Conservation (phyloP, 2,888 invertebrate genomes). For the Anthophora plumipes region DNA sequence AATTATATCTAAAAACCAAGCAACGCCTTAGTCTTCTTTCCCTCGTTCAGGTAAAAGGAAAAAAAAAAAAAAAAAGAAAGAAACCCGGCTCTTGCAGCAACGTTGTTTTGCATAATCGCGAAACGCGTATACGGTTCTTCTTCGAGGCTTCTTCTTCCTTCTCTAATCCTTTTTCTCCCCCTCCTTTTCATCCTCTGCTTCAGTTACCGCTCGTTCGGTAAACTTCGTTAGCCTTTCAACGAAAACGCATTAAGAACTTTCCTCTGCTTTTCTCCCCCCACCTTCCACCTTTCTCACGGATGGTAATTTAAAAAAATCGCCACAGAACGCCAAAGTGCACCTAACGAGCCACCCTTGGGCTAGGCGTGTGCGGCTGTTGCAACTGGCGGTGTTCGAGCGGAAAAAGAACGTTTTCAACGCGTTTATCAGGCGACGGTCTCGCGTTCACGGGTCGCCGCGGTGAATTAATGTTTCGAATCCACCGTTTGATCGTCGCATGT, state of each 20-base stretch:
- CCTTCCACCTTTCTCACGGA: not conserved
- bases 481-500: conserved; percentile 39
- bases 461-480: conserved; percentile 48
- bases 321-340: conserved; percentile 10
- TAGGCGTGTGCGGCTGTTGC: not conserved
- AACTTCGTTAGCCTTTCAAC: conserved; percentile 30
- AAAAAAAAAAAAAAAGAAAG: not conserved
- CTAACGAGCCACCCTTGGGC: conserved; percentile 15
- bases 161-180: not conserved
- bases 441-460: conserved; percentile 27
- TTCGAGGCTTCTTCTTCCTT: not conserved
- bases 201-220: conserved; percentile 20
- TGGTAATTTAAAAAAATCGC: conserved; percentile 27
- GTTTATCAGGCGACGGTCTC: conserved; percentile 18
- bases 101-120: conserved; percentile 44
- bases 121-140: not conserved
- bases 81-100: not conserved
- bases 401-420: conserved; percentile 33
- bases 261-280: not conserved
- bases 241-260: conserved; percentile 19
- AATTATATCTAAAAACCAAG: conserved; percentile 42
- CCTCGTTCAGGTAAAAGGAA: too few species aligned
- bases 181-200: not conserved
- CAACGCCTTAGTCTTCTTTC: too few species aligned
- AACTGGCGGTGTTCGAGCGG: conserved; percentile 29